Percentiles rank a stretch among this genome's conserved stretches.
These are phyloP conservation scores for Furnarius figulus DNA, from an alignment of 2,113 vertebrate genomes.

Conservation along the genomic window DNA sequence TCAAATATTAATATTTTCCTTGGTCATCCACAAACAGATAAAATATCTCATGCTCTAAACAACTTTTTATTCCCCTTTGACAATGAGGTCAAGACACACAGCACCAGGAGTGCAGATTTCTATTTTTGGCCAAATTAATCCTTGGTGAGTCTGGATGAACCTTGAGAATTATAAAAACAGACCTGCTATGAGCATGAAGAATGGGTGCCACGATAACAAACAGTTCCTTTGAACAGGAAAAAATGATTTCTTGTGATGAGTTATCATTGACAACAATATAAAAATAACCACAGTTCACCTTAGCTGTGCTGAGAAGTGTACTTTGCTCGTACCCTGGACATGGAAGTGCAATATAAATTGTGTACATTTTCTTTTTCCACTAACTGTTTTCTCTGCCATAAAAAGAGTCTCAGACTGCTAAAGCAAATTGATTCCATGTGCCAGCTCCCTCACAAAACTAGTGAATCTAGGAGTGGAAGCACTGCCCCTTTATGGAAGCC, in stretches of 20 bases:
- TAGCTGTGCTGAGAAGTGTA: neutral
- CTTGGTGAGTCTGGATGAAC: neutral
- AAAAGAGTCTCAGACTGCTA: constrained; percentile 16
- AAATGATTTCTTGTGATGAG: neutral
- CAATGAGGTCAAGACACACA: neutral
- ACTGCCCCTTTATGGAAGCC: constrained; percentile 21
- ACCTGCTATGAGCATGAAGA: neutral
- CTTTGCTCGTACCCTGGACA: neutral
- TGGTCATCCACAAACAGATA: neutral
- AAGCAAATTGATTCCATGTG: constrained; percentile 35
- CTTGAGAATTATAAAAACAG: neutral
- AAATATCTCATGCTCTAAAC: neutral
- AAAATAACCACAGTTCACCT: constrained; percentile 15
- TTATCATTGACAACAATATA: neutral
- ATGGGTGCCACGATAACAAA: neutral
- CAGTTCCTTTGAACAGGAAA: neutral
- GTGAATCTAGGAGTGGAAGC: neutral
- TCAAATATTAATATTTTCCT: neutral
- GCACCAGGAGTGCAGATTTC: neutral
- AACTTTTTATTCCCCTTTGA: neutral
- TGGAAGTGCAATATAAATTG: neutral
- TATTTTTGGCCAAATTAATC: neutral
- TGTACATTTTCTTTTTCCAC: neutral
- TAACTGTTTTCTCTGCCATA: constrained; percentile 8
- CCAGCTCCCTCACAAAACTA: neutral